Evolutionary conservation across 1,140 invertebrate genomes (phyloP).

Genomic region (Penaeus vannamei): DNA sequence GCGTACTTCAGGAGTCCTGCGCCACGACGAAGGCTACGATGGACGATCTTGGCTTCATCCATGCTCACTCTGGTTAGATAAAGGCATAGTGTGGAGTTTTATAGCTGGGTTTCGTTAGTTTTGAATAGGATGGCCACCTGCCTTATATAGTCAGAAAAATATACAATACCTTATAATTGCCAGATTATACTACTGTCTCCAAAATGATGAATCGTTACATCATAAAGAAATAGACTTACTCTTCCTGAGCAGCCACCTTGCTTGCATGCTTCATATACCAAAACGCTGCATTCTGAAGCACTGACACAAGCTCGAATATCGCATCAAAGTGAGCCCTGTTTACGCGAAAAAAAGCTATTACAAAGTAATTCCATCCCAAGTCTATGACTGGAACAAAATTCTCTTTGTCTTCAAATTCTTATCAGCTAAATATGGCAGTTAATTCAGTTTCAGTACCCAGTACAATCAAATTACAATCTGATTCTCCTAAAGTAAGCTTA

Average conservation of each 20-base stretch:
- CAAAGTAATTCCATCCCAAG: neutral
- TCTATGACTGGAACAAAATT: neutral
- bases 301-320: slow-evolving; percentile 78
- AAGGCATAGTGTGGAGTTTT: neutral
- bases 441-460: neutral
- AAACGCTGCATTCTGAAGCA: slow-evolving; percentile 78
- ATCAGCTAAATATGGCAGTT: neutral
- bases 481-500: slow-evolving; percentile 69
- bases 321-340: slow-evolving; percentile 76
- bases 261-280: slow-evolving; percentile 84
- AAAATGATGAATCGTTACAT: neutral
- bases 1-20: slow-evolving; percentile 79
- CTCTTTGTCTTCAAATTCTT: neutral
- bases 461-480: too few relatives aligned
- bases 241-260: slow-evolving; percentile 79
- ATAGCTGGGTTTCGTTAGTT: neutral
- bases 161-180: neutral
- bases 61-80: slow-evolving; percentile 75
- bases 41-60: slow-evolving; percentile 81
- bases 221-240: slow-evolving; percentile 73
- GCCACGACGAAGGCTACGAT: slow-evolving; percentile 78
- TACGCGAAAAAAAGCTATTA: neutral
- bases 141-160: too few relatives aligned
- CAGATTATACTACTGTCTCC: neutral
- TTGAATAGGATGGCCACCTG: too few relatives aligned